Percentiles rank a stretch among this genome's conserved stretches.
These are phyloP conservation scores for Amaurobius ferox DNA, from an alignment of 2,888 invertebrate genomes.

Conservation along the genomic window DNA sequence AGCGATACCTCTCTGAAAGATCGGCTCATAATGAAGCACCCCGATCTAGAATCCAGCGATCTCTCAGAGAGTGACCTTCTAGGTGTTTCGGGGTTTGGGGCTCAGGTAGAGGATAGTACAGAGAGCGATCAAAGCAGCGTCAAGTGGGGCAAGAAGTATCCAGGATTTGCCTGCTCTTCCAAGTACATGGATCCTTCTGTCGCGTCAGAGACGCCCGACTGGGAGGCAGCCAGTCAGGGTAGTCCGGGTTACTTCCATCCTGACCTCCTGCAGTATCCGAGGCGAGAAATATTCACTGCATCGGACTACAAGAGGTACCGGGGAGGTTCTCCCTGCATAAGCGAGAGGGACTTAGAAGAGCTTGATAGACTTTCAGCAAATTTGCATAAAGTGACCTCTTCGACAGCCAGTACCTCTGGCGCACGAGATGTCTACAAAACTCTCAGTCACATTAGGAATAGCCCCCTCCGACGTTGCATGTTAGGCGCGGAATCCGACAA, in stretches of 20 bases:
- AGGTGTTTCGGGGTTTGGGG: conserved; percentile 14
- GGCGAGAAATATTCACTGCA: conserved; percentile 83
- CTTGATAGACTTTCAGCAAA: conserved; percentile 77
- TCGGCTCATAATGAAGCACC: conserved; percentile 43
- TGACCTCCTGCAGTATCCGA: conserved; percentile 37
- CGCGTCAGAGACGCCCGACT: conserved; percentile 40
- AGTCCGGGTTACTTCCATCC: conserved; percentile 58
- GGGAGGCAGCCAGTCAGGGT: conserved; percentile 50
- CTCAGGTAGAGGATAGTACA: conserved; percentile 10
- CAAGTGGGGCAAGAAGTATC: conserved; percentile 39
- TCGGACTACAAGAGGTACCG: conserved; percentile 88
- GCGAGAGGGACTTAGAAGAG: conserved; percentile 87
- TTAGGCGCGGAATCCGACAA: background rate
- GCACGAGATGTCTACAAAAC: conserved; percentile 54
- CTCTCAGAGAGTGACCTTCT: conserved; percentile 57
- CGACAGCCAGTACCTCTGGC: conserved; percentile 15
- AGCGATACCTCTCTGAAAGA: conserved; percentile 58
- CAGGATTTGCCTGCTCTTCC: conserved; percentile 21
- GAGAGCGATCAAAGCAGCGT: conserved; percentile 11
- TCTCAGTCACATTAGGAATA: conserved; percentile 45
- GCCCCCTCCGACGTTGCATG: conserved; percentile 35
- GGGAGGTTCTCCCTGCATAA: conserved; percentile 85
- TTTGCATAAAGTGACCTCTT: conserved; percentile 53
- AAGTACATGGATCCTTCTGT: conserved; percentile 47
- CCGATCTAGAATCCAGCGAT: conserved; percentile 38